Evolutionary conservation across 2,888 invertebrate species (phyloP).

Genomic region (Synanthedon vespiformis): DNA sequence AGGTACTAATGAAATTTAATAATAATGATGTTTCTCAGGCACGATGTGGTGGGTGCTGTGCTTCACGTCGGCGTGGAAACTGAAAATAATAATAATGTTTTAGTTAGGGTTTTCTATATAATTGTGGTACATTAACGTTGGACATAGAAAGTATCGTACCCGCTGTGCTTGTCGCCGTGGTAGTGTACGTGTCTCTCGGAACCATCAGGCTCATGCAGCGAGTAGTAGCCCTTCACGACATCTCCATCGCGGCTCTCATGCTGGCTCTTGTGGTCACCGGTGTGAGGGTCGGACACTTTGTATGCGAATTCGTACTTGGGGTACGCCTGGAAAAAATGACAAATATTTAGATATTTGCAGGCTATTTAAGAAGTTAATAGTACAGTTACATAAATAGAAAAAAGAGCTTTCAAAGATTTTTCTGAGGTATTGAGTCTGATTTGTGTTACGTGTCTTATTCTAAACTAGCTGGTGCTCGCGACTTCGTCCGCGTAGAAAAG

Average conservation of each 20-base stretch:
- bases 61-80: slow-evolving; percentile 56
- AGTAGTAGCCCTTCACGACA: slow-evolving; percentile 35
- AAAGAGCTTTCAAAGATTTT: too few relatives aligned
- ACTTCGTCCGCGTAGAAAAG: too few relatives aligned
- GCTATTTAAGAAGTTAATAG: too few relatives aligned
- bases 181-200: slow-evolving; percentile 64
- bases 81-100: too few relatives aligned
- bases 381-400: too few relatives aligned
- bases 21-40: slow-evolving; percentile 35
- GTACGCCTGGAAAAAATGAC: slow-evolving; percentile 26
- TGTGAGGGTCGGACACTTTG: slow-evolving; percentile 54
- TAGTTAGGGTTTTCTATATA: too few relatives aligned
- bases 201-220: slow-evolving; percentile 64
- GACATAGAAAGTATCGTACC: too few relatives aligned
- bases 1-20: slow-evolving; percentile 9
- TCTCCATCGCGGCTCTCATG: slow-evolving; percentile 56
- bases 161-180: slow-evolving; percentile 58
- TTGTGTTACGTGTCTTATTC: too few relatives aligned
- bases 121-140: too few relatives aligned
- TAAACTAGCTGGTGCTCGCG: too few relatives aligned
- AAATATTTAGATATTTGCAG: too few relatives aligned
- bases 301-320: slow-evolving; percentile 43
- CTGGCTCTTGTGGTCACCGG: slow-evolving; percentile 59
- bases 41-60: slow-evolving; percentile 49
- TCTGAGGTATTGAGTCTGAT: too few relatives aligned